Evolutionary conservation across 2,888 invertebrate species (phyloP).

Genomic region (Ischnura elegans): DNA sequence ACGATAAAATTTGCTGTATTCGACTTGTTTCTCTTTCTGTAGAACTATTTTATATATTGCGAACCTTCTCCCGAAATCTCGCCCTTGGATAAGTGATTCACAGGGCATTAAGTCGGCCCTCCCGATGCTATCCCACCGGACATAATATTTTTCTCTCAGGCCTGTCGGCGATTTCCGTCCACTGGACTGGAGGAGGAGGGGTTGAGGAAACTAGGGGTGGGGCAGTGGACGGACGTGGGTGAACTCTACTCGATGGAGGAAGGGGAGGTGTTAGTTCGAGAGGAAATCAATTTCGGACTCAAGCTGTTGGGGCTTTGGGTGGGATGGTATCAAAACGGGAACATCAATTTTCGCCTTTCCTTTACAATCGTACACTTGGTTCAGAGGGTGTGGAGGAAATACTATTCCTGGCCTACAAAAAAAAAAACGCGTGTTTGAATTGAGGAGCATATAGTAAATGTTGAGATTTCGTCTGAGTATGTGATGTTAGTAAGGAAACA

Average conservation of each 20-base stretch:
- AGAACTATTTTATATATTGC: too few relatives aligned
- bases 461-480: not conserved
- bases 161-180: constrained; percentile 29
- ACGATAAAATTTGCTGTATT: too few relatives aligned
- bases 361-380: not conserved
- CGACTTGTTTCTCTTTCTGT: too few relatives aligned
- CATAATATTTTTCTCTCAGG: constrained; percentile 18
- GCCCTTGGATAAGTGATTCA: not conserved
- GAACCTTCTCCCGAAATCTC: not conserved
- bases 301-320: not conserved
- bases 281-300: constrained; percentile 4
- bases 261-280: not conserved
- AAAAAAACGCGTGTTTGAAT: not conserved
- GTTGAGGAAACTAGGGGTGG: not conserved
- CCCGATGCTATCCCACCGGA: not conserved
- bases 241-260: not conserved
- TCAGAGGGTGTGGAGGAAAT: not conserved
- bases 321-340: not conserved
- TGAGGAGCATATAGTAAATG: not conserved
- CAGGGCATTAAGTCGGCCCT: not conserved
- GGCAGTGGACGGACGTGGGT: not conserved
- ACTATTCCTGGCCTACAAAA: too few relatives aligned
- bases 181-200: not conserved
- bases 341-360: not conserved
- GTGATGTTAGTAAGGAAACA: too few relatives aligned